Base-by-base conservation (phyloP, 2,113 vertebrate genomes). In the Cottus gobio region DNA sequence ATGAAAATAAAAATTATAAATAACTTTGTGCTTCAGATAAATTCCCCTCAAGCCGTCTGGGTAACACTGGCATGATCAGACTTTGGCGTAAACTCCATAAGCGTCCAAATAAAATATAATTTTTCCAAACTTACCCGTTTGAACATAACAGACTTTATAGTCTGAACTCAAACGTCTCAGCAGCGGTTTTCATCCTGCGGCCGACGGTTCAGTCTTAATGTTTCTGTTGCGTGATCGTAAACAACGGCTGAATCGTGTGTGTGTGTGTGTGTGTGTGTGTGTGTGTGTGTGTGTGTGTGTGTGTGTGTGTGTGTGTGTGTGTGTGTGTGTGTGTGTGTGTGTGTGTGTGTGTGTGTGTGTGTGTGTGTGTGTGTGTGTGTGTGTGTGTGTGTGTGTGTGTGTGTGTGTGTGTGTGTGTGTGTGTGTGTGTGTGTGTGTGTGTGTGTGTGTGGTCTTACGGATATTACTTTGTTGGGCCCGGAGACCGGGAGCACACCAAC, bases 151-250 rank as follows among this genome's bases (percentile, higher is more conserved):
- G 31, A 37, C 13, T 1, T 2, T 37, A 9, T 37, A 1, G 36
- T 37, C 36, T 37, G 7, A 8, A 37, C 36, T 37, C 7, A 37
- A 34, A 26, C 1, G 5, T 18, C 0, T 0, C 54, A 20, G 74
- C 44, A 60, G 52, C 77, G 5, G 62, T 30, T 87, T 69, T 66
- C 62, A 2, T 71, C 68, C 42, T 65, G 80, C 69, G 83, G 58
- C 24, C 42, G 3, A 31, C 31, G 31, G 5, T 46, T 69, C 36
- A 31, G 79, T 77, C 78, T 85, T 82, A 68, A 68, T 70, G 67
- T 85, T 58, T 79, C 61, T 79, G 85, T 82, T 79, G 62, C 63
- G 83, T 90, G 54, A 74, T 72, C 15, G 82, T 79, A 71, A 62
- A 85, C 34, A 83, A 69, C 42, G 24, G 42, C 61, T 76, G 58